Evolutionary conservation across 2,888 invertebrate genomes (phyloP).

Genomic region (Lissocephala sabroskyi): DNA sequence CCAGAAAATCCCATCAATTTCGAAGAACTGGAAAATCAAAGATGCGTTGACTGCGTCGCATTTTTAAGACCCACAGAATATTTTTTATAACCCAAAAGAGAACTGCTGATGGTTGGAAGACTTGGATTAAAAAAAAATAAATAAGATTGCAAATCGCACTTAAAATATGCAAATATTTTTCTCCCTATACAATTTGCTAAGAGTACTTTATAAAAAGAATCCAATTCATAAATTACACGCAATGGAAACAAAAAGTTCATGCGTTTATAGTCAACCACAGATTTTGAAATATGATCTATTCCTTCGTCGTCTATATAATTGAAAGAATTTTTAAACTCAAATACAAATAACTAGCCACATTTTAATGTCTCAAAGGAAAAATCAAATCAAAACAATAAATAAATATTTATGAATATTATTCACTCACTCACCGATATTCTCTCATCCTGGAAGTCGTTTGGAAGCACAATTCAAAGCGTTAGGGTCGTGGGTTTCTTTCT

Average conservation of each 20-base stretch:
- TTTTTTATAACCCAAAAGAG: slow-evolving; percentile 35
- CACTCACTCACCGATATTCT: slow-evolving; percentile 11
- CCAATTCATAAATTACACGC: no score
- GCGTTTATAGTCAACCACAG: no score
- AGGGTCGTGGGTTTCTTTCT: slow-evolving; percentile 14
- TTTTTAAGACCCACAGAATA: slow-evolving; percentile 22
- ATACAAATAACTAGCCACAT: no score
- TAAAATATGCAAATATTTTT: slow-evolving; percentile 7
- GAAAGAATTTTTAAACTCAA: neutral
- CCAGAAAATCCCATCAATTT: neutral
- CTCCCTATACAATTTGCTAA: no score
- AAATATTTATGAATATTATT: slow-evolving; percentile 2
- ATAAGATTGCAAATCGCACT: neutral
- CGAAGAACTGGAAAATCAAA: neutral
- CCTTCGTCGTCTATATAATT: no score
- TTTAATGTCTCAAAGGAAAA: no score
- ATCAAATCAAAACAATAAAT: neutral
- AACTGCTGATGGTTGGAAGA: neutral
- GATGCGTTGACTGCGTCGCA: neutral
- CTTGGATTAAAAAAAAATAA: neutral
- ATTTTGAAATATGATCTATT: no score
- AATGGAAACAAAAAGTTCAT: no score
- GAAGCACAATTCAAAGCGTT: slow-evolving; percentile 57
- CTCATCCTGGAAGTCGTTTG: slow-evolving; percentile 20
- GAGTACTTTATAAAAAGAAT: no score